A percentile compares a stretch with the other conserved stretches of the same genome.
phyloP scores from a whole-genome alignment of 1,140 invertebrate genomes.

The Bombus waltoni region DNA sequence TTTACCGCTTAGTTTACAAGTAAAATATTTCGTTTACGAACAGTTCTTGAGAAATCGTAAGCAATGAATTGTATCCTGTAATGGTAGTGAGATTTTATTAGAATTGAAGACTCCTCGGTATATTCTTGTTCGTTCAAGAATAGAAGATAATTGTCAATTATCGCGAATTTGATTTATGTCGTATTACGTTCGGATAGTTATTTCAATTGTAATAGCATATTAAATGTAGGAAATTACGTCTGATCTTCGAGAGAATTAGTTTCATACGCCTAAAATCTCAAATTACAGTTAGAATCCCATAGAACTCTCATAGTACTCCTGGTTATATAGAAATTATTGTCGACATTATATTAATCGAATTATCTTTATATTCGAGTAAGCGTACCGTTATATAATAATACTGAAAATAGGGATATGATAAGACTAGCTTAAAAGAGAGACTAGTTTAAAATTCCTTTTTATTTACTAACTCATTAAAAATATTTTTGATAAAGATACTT shows the following conservation, averaged over 20 bases:
- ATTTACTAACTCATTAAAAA: not conserved
- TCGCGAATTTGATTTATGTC: not conserved
- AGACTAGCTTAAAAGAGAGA: not conserved
- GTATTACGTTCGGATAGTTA: not conserved
- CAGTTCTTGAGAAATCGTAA: not conserved
- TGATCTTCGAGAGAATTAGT: conserved; percentile 40
- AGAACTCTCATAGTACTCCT: not conserved
- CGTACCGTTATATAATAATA: not conserved
- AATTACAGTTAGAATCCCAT: conserved; percentile 3
- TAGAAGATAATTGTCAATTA: not conserved
- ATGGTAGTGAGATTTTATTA: not conserved
- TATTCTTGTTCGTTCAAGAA: too few species aligned
- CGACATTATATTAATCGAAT: conserved; percentile 20
- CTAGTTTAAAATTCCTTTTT: not conserved
- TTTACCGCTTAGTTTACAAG: not conserved
- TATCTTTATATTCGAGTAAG: conserved; percentile 8
- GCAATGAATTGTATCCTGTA: not conserved
- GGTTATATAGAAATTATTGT: conserved; percentile 23
- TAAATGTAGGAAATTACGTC: conserved; percentile 24
- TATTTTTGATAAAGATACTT: too few species aligned
- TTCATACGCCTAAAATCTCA: conserved; percentile 20
- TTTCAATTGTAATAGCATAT: conserved; percentile 29
- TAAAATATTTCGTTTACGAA: not conserved
- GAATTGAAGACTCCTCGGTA: not conserved
- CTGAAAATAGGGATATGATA: not conserved